These are phyloP conservation scores for Ariopsis seemanni DNA, from an alignment of 2,113 vertebrate genomes.

Conservation along the genomic window DNA sequence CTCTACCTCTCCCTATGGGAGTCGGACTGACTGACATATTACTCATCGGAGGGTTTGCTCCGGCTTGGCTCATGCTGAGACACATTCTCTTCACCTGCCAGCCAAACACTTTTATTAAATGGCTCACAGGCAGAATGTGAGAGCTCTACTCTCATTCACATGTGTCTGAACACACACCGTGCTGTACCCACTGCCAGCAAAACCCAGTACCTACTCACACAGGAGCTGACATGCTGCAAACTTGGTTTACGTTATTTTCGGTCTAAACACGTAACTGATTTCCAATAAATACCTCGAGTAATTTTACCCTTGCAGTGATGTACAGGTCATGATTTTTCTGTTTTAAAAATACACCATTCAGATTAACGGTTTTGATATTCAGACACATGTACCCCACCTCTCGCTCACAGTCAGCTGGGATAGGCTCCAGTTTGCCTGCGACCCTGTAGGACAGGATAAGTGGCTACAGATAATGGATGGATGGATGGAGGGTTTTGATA, in stretches of 20 bases:
- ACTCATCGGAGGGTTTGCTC: conserved; percentile 25
- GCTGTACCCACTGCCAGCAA: not conserved
- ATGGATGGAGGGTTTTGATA: too few relatives aligned
- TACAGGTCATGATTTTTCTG: not conserved
- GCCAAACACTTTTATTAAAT: conserved; percentile 35
- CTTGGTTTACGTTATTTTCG: not conserved
- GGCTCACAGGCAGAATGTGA: not conserved
- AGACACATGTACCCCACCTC: too few relatives aligned
- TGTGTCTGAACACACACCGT: conserved; percentile 9
- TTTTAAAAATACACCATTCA: not conserved
- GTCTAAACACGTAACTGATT: not conserved
- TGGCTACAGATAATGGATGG: too few relatives aligned
- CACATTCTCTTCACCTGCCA: conserved; percentile 8
- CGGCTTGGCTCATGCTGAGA: conserved; percentile 12
- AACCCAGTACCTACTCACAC: not conserved
- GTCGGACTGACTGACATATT: conserved; percentile 27
- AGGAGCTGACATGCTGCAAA: not conserved
- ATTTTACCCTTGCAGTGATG: not conserved
- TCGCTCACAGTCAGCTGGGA: too few relatives aligned
- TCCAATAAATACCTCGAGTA: not conserved
- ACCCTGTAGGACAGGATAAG: too few relatives aligned
- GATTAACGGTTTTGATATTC: not conserved
- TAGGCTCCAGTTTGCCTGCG: too few relatives aligned
- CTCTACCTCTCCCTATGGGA: conserved; percentile 12
- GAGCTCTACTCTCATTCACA: conserved; percentile 17